A percentile compares a stretch with the other conserved stretches of the same genome.
phyloP scores from a whole-genome alignment of 2,797 vertebrate genomes.

The Thamnophis elegans region DNA sequence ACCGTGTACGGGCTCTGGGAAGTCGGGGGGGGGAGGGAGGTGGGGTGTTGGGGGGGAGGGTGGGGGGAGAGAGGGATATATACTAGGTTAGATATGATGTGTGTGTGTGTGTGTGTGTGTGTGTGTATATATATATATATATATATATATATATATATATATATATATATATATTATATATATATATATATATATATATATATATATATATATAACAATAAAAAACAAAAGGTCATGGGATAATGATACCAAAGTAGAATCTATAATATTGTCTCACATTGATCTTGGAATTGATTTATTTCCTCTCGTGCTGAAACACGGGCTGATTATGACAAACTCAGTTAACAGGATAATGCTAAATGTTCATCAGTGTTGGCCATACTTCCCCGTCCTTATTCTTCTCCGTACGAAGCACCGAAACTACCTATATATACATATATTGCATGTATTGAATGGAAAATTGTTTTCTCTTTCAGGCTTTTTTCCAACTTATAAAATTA shows the following conservation, averaged over 20 bases:
- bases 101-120: too few relatives aligned
- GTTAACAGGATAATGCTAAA: not conserved
- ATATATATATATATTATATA: too few relatives aligned
- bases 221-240: not conserved
- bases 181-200: too few relatives aligned
- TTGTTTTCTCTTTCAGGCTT: slow-evolving; percentile 82
- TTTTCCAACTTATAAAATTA: slow-evolving; percentile 95
- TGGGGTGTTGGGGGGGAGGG: too few relatives aligned
- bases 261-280: not conserved
- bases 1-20: too few relatives aligned
- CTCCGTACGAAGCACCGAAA: not conserved
- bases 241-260: not conserved
- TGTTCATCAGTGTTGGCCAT: not conserved
- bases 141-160: too few relatives aligned
- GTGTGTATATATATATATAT: too few relatives aligned
- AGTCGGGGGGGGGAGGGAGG: too few relatives aligned
- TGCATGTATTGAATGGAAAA: slow-evolving; percentile 22
- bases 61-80: too few relatives aligned
- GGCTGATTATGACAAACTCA: not conserved
- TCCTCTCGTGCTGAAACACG: not conserved
- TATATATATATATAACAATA: too few relatives aligned
- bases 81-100: too few relatives aligned
- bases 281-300: not conserved
- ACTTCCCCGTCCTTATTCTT: not conserved
- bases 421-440: not conserved